Evolutionary conservation across 2,113 vertebrate species (phyloP), one percentile per base, ranked within the genome.

Genomic region (Zosterops lateralis): DNA sequence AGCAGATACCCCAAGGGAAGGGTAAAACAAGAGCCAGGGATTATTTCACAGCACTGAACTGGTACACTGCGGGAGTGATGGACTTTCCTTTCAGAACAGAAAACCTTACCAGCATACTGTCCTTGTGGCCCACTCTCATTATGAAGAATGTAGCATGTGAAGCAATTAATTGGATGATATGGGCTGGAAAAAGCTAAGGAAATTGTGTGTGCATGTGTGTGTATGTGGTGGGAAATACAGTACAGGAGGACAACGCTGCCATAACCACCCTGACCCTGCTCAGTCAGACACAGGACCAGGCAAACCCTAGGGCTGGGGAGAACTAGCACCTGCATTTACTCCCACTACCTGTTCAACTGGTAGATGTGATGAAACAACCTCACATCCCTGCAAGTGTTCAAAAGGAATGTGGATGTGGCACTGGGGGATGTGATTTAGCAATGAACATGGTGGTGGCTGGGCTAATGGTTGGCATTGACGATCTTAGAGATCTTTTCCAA

Each of bases 1-100:
- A 97, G 90, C 96, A 96, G 80, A 75, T 87, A 97, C 96, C 97
- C 95, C 96, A 97, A 97, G 96, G 96, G 96, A 97, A 97, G 87
- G 93, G 71, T 91, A 97, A 96, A 98, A 97, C 83, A 89, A 94
- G 84, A 97, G 95, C 72, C 74, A 95, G 91, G 93, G 96, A 96
- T 96, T 97, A 96, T 96, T 97, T 95, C 95, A 95, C 81, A 90
- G 92, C 71, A 64, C 53, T 84, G 68, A 96, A 94, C 95, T 88
- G 84, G 91, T 87, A 91, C 67, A 71, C 77, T 93, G 93, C 53
- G 61, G 95, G 94, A 97, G 93, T 90, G 93, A 94, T 12, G 62
- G 84, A 92, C 82, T 91, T 89, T 85, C 89, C 91, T 94, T 96
- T 78, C 88, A 92, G 92, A 93, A 72, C 44, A 94, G 75, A 83